Base-by-base conservation (phyloP, 2,797 vertebrate species). In the Vespertilio murinus region DNA sequence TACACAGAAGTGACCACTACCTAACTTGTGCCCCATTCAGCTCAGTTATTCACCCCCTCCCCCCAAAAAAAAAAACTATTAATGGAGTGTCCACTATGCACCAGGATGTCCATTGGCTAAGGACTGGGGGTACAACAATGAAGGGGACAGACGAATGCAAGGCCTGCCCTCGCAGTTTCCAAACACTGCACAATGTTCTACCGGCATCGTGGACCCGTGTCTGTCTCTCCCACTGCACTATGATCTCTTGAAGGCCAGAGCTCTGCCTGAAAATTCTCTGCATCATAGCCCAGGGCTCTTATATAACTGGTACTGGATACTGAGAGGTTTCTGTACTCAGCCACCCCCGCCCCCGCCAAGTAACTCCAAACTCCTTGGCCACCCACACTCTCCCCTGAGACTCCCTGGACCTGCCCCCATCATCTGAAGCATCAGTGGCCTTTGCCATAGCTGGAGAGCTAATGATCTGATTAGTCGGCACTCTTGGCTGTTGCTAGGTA, bases 121-220 rank as follows among this genome's bases (percentile, higher is more conserved):
- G 30, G 30, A 20, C 59, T 8, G 47, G 59, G 38, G 25, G 30
- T 70, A 13, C 3, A 45, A 33, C 33, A 16, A 42, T 5, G 35
- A 84, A 83, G 42, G 38, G 25, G 56, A 65, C 40, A 71, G 73
- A 40, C 2, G 7, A 45, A 67, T 20, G 20, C 4, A 7, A 33
- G 40, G 13, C 52, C 47, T 28, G 3, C 13, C 22, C 49, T 78
- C 18, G 0, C 6, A 16, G 35, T 28, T 69, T 11, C 56, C 22
- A 33, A 56, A 35, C 0, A 3, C 49, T 22, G 4, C 54, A 8
- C 33, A 20, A 0, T 5, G 11, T 28, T 45, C 47, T 9, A 1
- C 23, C 8, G 5, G 92, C 52, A 17, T 64, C 28, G 2, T 18
- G 64, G 14, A 30, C 45, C 30, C 30, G 0, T 0, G 23, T 13